Conservation (phyloP, 1,140 invertebrate genomes). For the Latrodectus geometricus region DNA sequence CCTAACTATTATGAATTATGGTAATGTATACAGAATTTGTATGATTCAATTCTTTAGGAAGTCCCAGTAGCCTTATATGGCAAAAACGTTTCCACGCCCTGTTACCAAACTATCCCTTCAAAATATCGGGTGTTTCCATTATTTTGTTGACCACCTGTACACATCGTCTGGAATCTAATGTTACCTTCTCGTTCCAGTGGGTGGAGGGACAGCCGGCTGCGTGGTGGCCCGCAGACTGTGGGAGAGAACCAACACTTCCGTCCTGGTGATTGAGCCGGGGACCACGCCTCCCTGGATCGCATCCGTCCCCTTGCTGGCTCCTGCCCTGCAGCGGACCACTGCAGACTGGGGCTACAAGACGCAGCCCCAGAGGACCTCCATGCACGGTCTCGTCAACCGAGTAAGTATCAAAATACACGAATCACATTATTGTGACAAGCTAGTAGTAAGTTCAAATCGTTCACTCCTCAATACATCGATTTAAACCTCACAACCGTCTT, state of each 20-base stretch:
- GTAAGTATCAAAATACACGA: not conserved
- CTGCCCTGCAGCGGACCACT: slow-evolving; percentile 83
- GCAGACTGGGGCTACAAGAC: slow-evolving; percentile 86
- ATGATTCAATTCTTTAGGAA: no score
- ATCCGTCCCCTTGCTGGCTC: slow-evolving; percentile 82
- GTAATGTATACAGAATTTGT: no score
- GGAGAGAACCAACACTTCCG: slow-evolving; percentile 73
- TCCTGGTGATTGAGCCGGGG: slow-evolving; percentile 80
- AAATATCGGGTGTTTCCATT: no score
- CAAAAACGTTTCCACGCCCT: no score
- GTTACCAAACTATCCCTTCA: no score
- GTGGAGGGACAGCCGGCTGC: slow-evolving; percentile 59
- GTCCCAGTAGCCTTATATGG: no score
- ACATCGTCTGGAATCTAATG: not conserved
- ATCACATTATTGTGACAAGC: no score
- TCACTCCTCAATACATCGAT: no score
- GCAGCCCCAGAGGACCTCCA: slow-evolving; percentile 84
- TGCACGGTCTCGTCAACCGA: slow-evolving; percentile 70
- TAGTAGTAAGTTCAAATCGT: no score
- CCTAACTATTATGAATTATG: no score
- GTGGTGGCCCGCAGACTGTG: slow-evolving; percentile 47
- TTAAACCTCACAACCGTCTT: no score
- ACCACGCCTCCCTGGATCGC: slow-evolving; percentile 66
- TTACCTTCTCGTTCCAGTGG: slow-evolving; percentile 43
- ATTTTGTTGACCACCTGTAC: no score